Evolutionary conservation across 2,113 vertebrate species (phyloP).

Genomic region (Zosterops japonicus): DNA sequence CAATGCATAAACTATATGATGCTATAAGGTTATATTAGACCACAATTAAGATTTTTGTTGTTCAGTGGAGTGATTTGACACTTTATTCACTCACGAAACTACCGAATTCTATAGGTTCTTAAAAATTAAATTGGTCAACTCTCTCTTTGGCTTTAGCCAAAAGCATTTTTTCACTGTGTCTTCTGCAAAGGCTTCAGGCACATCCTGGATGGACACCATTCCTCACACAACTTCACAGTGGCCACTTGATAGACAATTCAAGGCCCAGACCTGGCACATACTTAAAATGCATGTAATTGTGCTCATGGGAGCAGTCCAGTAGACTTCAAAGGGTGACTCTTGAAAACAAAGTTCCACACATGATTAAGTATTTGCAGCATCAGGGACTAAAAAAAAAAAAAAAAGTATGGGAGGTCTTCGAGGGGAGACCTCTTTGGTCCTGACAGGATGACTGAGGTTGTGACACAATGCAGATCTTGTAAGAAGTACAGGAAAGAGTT

Average conservation of each 20-base stretch:
- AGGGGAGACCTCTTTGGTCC: background rate
- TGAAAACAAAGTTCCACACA: slow-evolving; percentile 9
- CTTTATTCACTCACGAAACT: slow-evolving; percentile 4
- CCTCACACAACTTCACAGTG: background rate
- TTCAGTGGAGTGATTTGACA: background rate
- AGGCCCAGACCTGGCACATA: background rate
- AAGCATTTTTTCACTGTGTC: background rate
- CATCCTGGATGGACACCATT: background rate
- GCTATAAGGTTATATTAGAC: background rate
- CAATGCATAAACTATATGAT: background rate
- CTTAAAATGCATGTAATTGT: background rate
- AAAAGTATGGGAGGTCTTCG: background rate
- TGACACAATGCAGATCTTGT: background rate
- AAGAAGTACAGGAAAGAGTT: background rate
- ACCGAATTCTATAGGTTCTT: background rate
- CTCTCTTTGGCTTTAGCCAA: background rate
- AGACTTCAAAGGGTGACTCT: slow-evolving; percentile 19
- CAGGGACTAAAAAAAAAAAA: background rate
- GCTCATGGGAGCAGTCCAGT: background rate
- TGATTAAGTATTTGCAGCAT: slow-evolving; percentile 22
- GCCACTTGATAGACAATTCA: background rate
- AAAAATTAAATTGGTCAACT: background rate
- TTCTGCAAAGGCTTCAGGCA: background rate
- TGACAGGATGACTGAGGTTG: background rate
- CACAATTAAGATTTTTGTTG: background rate